Evolutionary conservation across 2,888 invertebrate species (phyloP), one percentile per base, ranked within the genome.

Genomic region (Nycteola revayana): DNA sequence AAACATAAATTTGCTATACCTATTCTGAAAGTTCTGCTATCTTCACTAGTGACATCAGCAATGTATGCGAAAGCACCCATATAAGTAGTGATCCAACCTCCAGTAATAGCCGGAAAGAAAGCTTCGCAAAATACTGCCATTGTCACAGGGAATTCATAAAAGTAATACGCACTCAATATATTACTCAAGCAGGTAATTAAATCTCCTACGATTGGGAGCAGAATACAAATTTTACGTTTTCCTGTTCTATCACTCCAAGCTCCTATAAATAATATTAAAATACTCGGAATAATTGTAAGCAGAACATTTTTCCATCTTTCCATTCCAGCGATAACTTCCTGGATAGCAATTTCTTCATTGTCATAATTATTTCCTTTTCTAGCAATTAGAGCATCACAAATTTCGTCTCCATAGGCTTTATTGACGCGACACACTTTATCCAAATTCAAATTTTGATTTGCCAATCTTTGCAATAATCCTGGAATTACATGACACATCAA

Each of bases 351-450:
- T 60, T 94, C 94, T 71, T 94, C 90, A 27, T 72, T 60, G 1
- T 91, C 88, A 58, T 92, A 93, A 49, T 90, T 90, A 3, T 90
- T 90, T 4, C 94, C 94, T 62, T 94, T 89, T 59, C 94, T 90
- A 2, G 91, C 90, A 4, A 94, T 91, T 1, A 96, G 79, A 0
- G 95, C 94, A 58, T 92, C 91, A 69, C 96, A 96, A 0, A 95
- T 90, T 33, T 89, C 82, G 30, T 92, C 90, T 0, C 93, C 89
- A 64, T 93, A 95, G 0, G 85, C 86, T 62, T 94, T 85, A 64
- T 96, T 96, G 0, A 96, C 95, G 9, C 95, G 83, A 60, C 96
- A 96, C 0, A 95, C 95, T 78, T 96, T 96, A 64, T 95, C 95
- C 52, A 96, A 83, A 75, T 95, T 95, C 9, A 96, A 75, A 75